Base-by-base conservation (phyloP, 2,888 invertebrate species). In the Sclerodermus sp. region DNA sequence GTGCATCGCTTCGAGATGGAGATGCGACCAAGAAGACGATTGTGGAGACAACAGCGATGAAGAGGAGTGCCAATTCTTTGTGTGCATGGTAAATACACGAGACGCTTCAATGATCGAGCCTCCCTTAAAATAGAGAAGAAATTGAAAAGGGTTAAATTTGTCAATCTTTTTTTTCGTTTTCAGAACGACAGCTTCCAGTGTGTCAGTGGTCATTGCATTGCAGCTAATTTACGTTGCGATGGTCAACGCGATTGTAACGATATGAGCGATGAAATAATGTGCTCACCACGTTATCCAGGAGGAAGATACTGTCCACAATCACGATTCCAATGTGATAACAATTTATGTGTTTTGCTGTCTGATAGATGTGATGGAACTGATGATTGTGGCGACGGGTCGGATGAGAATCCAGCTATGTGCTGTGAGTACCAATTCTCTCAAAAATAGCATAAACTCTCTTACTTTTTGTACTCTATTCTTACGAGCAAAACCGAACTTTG, bases 21-120 rank as follows among this genome's bases (percentile, higher is more conserved):
- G 92, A 36, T 97, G 97, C 77, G 96, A 97, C 73, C 92, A 92
- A 78, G 96, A 96, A 76, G 93, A 96, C 73, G 97, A 98, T 74
- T 98, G 97, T 69, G 94, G 95, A 0, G 97, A 98, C 76, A 90
- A 91, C 64, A 89, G 92, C 2, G 98, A 99, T 72, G 95, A 96
- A 76, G 79, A 86, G 51, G 87, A 87, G 45, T 95, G 95, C 69
- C 87, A 86, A 42, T 88, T 87, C 2, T 93, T 89, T 79, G 86
- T 88, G 68, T 94, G 94, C 80, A 92, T 91, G 71, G 81, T 81
- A 56, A 39, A 36, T 41, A 16, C 23, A 8, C 23, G n/a, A n/a
- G n/a, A n/a, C n/a, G n/a, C n/a, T n/a, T n/a, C n/a, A n/a, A n/a
- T n/a, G n/a, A n/a, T n/a, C n/a, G n/a, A n/a, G n/a, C n/a, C n/a